Base-by-base conservation (phyloP, 2,113 vertebrate genomes). In the Python bivittatus region DNA sequence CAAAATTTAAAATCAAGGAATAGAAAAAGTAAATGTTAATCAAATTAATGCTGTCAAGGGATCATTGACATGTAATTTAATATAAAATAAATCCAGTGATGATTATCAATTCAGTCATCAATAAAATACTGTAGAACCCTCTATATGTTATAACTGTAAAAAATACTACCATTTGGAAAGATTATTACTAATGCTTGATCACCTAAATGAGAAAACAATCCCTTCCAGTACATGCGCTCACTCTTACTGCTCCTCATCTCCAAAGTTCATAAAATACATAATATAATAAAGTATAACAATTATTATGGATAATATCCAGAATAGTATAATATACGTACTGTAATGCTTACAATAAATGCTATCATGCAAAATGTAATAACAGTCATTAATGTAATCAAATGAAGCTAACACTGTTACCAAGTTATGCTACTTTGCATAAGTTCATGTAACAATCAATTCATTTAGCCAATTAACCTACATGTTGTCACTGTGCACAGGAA, bases 1-100 rank as follows among this genome's bases (percentile, higher is more conserved):
- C 98, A 97, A 98, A 96, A 94, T 98, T 96, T 98, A 98, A 98
- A 98, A 98, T 98, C 98, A 98, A 97, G 97, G 97, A 96, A 79
- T 87, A 95, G 86, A 57, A 95, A 90, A 97, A 94, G 83, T 64
- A 0, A 57, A 93, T 92, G 84, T 33, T 89, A 91, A 89, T 92
- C 3, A 22, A 93, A 93, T 22, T 58, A 92, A 94, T 56, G 90
- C 1, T 68, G 22, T 3, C 25, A 90, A 79, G 8, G 79, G 54
- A 93, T 83, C 92, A 79, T 44, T 92, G 90, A 94, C 8, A 88
- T 91, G 92, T 60, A 84, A 44, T 60, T n/a, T 86, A 93, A 90
- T 60, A 91, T n/a, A 87, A 91, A 95, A 87, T 60, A 92, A 95
- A 93, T 86, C 83, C 27, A 86, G 38, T 52, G 88, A 79, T 92